A percentile compares a stretch with the other conserved stretches of the same genome.
phyloP scores from a whole-genome alignment of 92 coral and sea anemone genomes.

The Umimayanthus chanpuru region DNA sequence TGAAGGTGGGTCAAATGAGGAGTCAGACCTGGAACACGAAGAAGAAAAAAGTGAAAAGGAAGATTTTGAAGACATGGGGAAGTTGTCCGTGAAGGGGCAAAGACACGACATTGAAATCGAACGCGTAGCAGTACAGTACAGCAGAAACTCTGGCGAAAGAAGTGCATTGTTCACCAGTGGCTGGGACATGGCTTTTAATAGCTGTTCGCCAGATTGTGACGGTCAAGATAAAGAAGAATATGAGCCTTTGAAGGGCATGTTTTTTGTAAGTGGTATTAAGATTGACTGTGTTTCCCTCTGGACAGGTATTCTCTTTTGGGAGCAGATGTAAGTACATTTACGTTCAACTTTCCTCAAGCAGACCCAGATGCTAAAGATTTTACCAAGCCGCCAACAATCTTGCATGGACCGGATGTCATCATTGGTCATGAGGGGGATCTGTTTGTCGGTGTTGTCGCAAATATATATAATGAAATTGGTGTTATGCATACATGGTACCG shows the following conservation, averaged over 20 bases:
- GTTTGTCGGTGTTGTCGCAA: constrained; percentile 1
- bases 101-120: neutral
- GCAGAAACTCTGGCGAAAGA: constrained; percentile 27
- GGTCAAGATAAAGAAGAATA: constrained; percentile 7
- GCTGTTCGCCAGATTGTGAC: too few relatives aligned
- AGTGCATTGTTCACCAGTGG: constrained; percentile 7
- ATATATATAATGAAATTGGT: constrained; percentile 7
- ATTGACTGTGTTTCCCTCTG: too few relatives aligned
- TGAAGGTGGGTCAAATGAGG: neutral
- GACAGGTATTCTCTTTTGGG: too few relatives aligned
- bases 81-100: constrained; percentile 7
- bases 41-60: neutral
- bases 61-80: neutral
- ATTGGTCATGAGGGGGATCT: neutral
- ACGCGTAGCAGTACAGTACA: neutral
- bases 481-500: neutral
- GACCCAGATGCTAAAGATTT: constrained; percentile 7
- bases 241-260: constrained; percentile 24
- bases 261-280: neutral
- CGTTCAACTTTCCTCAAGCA: neutral
- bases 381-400: neutral
- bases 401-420: constrained; percentile 18
- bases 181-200: neutral
- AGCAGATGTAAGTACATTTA: too few relatives aligned
- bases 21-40: neutral